Conservation (phyloP, 1,140 invertebrate genomes). For the Drosophila orena region DNA sequence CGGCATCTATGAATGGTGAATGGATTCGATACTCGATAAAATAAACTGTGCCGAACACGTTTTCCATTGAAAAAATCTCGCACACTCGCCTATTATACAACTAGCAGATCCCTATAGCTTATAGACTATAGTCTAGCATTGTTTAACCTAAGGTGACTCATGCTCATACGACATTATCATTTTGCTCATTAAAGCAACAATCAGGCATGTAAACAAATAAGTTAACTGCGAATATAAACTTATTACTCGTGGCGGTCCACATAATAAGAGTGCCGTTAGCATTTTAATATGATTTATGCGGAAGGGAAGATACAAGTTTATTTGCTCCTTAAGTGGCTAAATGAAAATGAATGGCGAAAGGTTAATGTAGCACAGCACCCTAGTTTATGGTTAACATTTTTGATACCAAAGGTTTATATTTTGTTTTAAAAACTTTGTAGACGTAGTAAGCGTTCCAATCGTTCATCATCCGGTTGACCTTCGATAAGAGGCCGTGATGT, state of each 20-base stretch:
- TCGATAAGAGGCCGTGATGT: too few relatives aligned
- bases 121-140: slow-evolving; percentile 42
- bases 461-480: too few relatives aligned
- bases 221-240: slow-evolving; percentile 38
- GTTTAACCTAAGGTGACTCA: slow-evolving; percentile 35
- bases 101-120: slow-evolving; percentile 14
- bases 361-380: background rate
- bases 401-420: background rate
- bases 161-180: slow-evolving; percentile 58
- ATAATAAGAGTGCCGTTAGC: slow-evolving; percentile 22
- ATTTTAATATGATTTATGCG: slow-evolving; percentile 38
- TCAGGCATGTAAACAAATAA: slow-evolving; percentile 57
- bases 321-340: slow-evolving; percentile 16
- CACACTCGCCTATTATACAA: slow-evolving; percentile 12
- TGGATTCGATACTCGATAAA: slow-evolving; percentile 55
- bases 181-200: slow-evolving; percentile 54
- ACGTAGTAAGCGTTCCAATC: background rate
- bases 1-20: slow-evolving; percentile 42
- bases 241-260: slow-evolving; percentile 15
- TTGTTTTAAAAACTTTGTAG: background rate
- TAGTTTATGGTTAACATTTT: background rate
- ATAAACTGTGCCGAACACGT: slow-evolving; percentile 28
- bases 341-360: slow-evolving; percentile 13
- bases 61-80: slow-evolving; percentile 67
- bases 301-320: slow-evolving; percentile 14